Base-by-base conservation (phyloP, 1,140 invertebrate genomes). In the Leptopilina boulardi region DNA sequence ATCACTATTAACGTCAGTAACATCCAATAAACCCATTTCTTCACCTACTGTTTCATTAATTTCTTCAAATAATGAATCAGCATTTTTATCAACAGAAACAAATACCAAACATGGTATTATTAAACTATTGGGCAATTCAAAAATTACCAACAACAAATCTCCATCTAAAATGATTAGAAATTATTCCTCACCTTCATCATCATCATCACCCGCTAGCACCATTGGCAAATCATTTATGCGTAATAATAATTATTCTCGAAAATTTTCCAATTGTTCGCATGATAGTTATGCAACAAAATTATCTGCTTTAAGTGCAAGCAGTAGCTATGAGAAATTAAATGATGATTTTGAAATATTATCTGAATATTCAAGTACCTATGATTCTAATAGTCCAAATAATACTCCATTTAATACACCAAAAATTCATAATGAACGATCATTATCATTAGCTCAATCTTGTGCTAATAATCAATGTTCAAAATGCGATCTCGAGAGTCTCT, bases 401-500 rank as follows among this genome's bases (percentile, higher is more conserved):
- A 83, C 82, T 9, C 80, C 80, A 4, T 78, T 13, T 0, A 71
- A 59, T 0, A 83, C 81, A 4, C 74, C 79, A 30, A 66, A 54
- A 54, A 59, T 75, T 73, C 18, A 19, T 30, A n/a, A n/a, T 13
- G 59, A 47, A 70, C 13, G 13, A 66, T 1, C 11, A 8, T n/a
- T 66, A 6, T 34, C 59, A 0, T 30, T 30, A 66, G 15, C 26
- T 8, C 15, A 2, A 66, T 6, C 11, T 30, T 30, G 4, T 66
- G 0, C 38, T 15, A 70, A n/a, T n/a, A n/a, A 79, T 11, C 72
- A 51, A 5, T 82, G 83, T 23, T 77, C 80, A 0, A 86, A 77
- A 30, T 86, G 83, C 70, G 87, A 91, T 21, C 19, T 88, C 0
- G 82, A 88, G 0, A 86, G 83, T 56, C 81, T 90, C 0, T 87